A percentile compares a stretch with the other conserved stretches of the same genome.
Evolutionary conservation across 2,888 invertebrate genomes (phyloP).

Genomic region (Eristalis intricaria): DNA sequence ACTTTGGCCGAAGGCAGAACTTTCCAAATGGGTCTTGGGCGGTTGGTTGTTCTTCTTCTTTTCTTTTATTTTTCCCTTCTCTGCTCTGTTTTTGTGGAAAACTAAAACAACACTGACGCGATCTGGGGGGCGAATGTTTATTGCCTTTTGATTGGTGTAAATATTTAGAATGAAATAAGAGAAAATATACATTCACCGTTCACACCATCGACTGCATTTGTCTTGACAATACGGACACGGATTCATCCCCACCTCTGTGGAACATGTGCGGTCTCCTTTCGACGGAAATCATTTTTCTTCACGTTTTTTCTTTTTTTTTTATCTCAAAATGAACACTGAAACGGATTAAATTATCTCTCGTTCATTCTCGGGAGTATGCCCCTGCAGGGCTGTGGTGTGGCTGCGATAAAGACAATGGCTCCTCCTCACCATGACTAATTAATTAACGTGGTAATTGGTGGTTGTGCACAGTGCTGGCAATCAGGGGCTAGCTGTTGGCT

Average conservation of each 20-base stretch:
- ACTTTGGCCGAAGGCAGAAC: conserved; percentile 6
- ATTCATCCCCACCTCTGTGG: neutral
- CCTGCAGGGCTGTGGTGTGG: neutral
- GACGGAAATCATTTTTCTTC: neutral
- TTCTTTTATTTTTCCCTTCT: neutral
- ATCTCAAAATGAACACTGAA: neutral
- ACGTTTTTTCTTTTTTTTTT: no score
- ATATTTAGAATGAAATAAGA: conserved; percentile 49
- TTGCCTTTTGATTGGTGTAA: conserved; percentile 51
- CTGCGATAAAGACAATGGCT: conserved; percentile 10
- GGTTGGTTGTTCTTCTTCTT: neutral
- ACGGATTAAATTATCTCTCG: neutral
- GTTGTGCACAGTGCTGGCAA: neutral
- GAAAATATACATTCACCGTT: conserved; percentile 10
- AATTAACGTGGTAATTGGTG: conserved; percentile 13
- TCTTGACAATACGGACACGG: conserved; percentile 9
- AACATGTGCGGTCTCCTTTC: neutral
- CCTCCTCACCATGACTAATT: conserved; percentile 8
- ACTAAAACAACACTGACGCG: conserved; percentile 52
- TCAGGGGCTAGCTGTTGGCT: neutral
- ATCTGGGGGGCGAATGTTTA: conserved; percentile 37
- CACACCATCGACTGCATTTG: neutral
- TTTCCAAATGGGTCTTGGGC: neutral
- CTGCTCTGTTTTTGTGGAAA: conserved; percentile 19
- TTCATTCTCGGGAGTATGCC: neutral